Evolutionary conservation across 2,888 invertebrate genomes (phyloP), one percentile per base, ranked within the genome.

Genomic region (Brachylomia viminalis): DNA sequence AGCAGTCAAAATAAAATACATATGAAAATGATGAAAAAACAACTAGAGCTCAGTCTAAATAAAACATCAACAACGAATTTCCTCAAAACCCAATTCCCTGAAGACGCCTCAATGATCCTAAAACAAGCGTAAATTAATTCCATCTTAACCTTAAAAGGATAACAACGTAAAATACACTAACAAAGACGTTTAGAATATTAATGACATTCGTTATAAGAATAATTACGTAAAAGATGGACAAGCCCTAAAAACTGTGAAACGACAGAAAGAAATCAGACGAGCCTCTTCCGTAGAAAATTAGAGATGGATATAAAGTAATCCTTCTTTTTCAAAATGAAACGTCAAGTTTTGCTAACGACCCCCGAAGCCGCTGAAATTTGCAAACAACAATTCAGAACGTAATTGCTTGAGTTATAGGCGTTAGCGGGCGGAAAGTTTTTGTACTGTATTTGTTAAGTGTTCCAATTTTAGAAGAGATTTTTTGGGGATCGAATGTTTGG

Each of bases 331-430:
- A 84, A 90, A 92, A 93, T 91, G 92, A 92, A 94, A 94, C 89
- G 93, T 93, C 93, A 93, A 93, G 92, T 92, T 92, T 90, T 86
- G 88, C 91, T 93, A 94, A 94, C 94, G 92, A 94, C 91, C 91
- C 85, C 81, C 88, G 86, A 90, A 89, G 84, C 85, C 86, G 84
- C 78, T 74, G 79, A 89, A 90, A 86, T 86, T 91, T 88, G 84
- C 90, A 91, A 92, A 92, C 90, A 91, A 90, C 87, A 88, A 87
- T 85, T 86, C 80, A 77, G 84, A 85, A 81, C 66, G 67, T 75
- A 71, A 77, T 80, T 85, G 87, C 61, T 54, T 58, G 77, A 86
- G 85, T 77, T 62, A 72, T 11, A 78, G 70, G 75, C 83, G 80
- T 71, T 38, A 77, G 86, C 86, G 86, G 68, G 17, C 47, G 33